Evolutionary conservation across 2,113 vertebrate species (phyloP).

Genomic region (Catharus minimus): DNA sequence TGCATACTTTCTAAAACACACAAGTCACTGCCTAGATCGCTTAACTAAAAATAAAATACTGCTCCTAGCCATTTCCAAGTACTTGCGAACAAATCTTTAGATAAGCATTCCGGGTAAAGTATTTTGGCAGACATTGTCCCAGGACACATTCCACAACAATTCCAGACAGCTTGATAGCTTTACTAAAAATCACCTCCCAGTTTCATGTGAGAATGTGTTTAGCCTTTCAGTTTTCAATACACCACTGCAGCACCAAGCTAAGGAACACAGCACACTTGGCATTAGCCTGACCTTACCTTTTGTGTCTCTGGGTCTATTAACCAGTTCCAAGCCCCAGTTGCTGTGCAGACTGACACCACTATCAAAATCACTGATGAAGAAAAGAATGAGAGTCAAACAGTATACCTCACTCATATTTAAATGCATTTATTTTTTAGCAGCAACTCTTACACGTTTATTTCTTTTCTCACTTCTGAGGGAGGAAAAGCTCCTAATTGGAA

Average conservation of each 20-base stretch:
- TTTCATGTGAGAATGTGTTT: background rate
- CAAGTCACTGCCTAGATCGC: background rate
- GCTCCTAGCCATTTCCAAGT: background rate
- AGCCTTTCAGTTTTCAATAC: background rate
- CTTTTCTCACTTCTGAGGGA: background rate
- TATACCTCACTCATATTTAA: background rate
- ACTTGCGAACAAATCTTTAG: background rate
- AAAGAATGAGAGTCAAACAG: constrained; percentile 44
- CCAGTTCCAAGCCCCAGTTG: constrained; percentile 99
- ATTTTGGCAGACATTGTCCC: background rate
- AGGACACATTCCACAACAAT: background rate
- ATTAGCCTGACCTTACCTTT: constrained; percentile 78
- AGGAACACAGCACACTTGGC: background rate
- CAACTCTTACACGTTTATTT: background rate
- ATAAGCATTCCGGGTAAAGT: background rate
- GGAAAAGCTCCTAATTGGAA: background rate
- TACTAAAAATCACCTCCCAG: background rate
- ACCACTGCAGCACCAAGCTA: background rate
- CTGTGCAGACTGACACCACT: constrained; percentile 97
- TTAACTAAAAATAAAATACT: background rate
- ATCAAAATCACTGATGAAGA: constrained; percentile 92
- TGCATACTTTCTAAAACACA: background rate
- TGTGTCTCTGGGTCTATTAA: constrained; percentile 98
- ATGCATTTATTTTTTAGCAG: background rate
- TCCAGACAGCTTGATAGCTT: background rate